Percentiles rank a stretch among this genome's conserved stretches.
Evolutionary conservation across 37 sponge, comb jelly and placozoan genomes (phyloP).

Genomic region (Bolinopsis microptera): DNA sequence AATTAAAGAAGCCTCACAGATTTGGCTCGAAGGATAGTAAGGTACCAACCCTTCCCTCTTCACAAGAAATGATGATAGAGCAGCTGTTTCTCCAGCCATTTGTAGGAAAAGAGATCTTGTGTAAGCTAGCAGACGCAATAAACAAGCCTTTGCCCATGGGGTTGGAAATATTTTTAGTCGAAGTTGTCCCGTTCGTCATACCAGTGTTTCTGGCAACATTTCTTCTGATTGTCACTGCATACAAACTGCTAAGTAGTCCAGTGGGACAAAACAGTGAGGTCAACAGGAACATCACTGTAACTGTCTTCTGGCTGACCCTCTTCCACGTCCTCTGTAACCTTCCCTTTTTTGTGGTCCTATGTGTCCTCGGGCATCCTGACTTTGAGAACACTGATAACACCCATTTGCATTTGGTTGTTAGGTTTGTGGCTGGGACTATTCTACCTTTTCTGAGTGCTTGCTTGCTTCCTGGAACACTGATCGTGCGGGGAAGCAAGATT

Average conservation of each 20-base stretch:
- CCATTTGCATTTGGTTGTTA: background rate
- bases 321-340: background rate
- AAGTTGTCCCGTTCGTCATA: background rate
- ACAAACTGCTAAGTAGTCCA: background rate
- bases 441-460: background rate
- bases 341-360: conserved; percentile 23
- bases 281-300: background rate
- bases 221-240: background rate
- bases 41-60: background rate
- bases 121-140: background rate
- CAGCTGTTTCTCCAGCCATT: conserved; percentile 29
- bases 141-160: background rate
- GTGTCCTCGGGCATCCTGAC: background rate
- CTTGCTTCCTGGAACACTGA: background rate
- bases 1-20: background rate
- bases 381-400: background rate
- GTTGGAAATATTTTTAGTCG: background rate
- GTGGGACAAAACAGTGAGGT: background rate
- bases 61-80: background rate
- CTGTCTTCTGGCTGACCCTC: background rate
- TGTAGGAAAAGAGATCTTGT: background rate
- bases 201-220: background rate
- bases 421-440: background rate
- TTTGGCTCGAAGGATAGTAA: background rate
- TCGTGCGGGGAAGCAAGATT: background rate